Evolutionary conservation across 2,888 invertebrate genomes (phyloP).

Genomic region (Drosophila differens): DNA sequence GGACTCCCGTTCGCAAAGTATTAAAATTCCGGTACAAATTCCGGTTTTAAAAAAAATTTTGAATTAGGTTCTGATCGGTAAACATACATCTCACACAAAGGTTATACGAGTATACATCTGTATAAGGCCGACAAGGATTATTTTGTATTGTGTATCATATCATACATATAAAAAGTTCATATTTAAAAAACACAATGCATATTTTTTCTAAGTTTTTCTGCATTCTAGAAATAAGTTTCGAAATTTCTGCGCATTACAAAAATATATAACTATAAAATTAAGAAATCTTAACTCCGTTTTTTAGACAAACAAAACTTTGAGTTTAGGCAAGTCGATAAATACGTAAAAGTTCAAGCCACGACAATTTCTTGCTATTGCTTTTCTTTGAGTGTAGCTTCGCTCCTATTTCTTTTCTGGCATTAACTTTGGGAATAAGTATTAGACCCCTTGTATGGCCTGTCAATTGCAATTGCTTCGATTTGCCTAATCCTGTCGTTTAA

Average conservation of each 20-base stretch:
- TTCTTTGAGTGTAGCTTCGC: neutral
- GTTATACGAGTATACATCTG: too few species aligned
- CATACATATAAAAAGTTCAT: neutral
- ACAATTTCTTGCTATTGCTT: neutral
- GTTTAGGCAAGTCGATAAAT: neutral
- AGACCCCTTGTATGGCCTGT: constrained; percentile 8
- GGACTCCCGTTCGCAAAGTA: too few species aligned
- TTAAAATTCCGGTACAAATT: too few species aligned
- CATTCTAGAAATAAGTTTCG: rapidly evolving
- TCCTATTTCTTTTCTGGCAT: neutral
- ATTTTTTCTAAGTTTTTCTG: neutral
- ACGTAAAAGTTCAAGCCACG: neutral
- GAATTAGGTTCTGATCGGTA: too few species aligned
- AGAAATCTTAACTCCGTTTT: neutral
- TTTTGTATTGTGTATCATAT: too few species aligned
- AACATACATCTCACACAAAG: too few species aligned
- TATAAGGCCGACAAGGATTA: too few species aligned
- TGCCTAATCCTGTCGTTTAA: constrained; percentile 51
- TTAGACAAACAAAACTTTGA: neutral
- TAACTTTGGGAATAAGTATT: neutral
- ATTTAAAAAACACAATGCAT: neutral
- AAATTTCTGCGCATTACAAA: neutral
- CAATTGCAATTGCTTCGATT: constrained; percentile 54
- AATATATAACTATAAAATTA: neutral
- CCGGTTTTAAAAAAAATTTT: neutral